These are phyloP conservation scores for Clarias gariepinus DNA, from an alignment of 2,113 vertebrate genomes.

Conservation along the genomic window DNA sequence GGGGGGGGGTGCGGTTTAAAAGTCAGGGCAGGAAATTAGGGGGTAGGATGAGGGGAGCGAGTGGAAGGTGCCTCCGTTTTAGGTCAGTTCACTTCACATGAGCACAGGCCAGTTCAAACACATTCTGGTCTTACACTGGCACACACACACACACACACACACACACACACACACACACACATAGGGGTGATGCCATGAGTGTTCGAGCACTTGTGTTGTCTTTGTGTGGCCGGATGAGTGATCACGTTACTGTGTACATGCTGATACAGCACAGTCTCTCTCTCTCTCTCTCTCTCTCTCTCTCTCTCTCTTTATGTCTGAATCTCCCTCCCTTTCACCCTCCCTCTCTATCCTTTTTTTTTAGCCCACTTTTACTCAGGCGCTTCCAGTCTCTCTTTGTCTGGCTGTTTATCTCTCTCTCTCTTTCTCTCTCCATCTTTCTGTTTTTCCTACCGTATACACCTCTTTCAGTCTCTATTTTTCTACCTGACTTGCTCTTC, in stretches of 20 bases:
- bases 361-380: not conserved
- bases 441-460: no score
- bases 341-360: slow-evolving; percentile 3
- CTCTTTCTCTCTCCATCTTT: not conserved
- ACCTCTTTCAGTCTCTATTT: not conserved
- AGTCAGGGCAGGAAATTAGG: not conserved
- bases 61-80: not conserved
- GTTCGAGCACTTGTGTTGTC: slow-evolving; percentile 74
- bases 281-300: slow-evolving; percentile 31
- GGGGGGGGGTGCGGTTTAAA: not conserved
- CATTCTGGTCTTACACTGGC: slow-evolving; percentile 64
- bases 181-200: slow-evolving; percentile 50
- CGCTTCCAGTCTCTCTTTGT: not conserved
- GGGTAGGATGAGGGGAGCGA: not conserved
- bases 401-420: not conserved
- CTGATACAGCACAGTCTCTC: slow-evolving; percentile 70
- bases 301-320: not conserved
- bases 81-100: slow-evolving; percentile 1
- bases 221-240: slow-evolving; percentile 69
- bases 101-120: slow-evolving; percentile 64
- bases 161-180: not conserved
- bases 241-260: slow-evolving; percentile 78
- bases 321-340: not conserved
- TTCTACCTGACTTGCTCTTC: not conserved
- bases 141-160: slow-evolving; percentile 43